phyloP scores from a whole-genome alignment of 2,113 vertebrate genomes.

The Erythrocercus mccallii region DNA sequence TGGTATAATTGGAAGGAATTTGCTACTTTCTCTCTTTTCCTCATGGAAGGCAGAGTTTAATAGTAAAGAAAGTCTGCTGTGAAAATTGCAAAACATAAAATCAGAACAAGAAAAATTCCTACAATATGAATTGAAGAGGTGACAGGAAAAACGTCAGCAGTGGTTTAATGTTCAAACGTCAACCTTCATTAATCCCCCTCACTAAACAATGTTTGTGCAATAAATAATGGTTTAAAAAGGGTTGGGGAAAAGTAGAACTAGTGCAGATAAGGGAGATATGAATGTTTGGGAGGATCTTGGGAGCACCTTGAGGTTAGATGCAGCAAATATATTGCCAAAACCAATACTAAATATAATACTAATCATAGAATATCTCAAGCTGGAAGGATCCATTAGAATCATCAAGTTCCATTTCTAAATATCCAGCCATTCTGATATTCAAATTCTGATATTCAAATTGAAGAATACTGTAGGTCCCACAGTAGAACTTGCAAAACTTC shows the following conservation, averaged over 20 bases:
- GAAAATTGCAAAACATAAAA: neutral
- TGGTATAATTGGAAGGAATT: neutral
- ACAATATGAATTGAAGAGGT: neutral
- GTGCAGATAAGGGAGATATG: neutral
- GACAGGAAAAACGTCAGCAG: neutral
- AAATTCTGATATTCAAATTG: neutral
- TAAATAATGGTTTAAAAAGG: neutral
- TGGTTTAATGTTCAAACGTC: neutral
- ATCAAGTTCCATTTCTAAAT: neutral
- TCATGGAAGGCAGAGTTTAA: neutral
- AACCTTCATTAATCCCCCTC: neutral
- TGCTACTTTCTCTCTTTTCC: neutral
- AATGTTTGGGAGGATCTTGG: neutral
- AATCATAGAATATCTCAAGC: neutral
- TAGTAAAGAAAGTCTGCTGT: neutral
- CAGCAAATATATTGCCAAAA: neutral
- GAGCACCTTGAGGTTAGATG: neutral
- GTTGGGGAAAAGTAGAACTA: neutral
- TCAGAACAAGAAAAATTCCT: neutral
- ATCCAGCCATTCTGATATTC: neutral
- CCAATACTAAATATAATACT: neutral
- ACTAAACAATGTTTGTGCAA: neutral
- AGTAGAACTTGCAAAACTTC: neutral
- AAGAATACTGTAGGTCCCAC: neutral
- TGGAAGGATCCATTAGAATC: neutral